Percentiles rank a stretch among this genome's conserved stretches.
Conservation (phyloP, 2,797 vertebrate species). For the Diglossa cyanea region DNA sequence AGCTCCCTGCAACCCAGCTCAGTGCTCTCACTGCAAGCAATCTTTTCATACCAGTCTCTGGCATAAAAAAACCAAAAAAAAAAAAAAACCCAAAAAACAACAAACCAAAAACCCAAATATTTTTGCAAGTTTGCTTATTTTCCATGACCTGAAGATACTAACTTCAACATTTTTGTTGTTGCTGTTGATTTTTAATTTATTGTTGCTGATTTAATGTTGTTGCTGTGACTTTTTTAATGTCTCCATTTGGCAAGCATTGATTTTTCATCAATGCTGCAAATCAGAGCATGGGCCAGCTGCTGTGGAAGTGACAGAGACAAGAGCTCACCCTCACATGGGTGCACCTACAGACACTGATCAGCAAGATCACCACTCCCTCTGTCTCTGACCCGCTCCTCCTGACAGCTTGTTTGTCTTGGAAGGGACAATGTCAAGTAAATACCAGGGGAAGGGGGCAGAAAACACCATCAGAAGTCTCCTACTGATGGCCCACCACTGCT, state of each 20-base stretch:
- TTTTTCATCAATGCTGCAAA: conserved; percentile 21
- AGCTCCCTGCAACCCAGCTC: background rate
- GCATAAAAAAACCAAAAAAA: background rate
- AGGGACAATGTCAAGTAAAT: background rate
- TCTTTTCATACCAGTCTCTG: background rate
- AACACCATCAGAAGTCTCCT: background rate
- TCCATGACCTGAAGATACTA: background rate
- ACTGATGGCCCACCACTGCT: background rate
- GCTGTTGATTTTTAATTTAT: background rate
- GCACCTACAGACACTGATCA: background rate
- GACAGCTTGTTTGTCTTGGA: background rate
- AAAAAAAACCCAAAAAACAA: background rate
- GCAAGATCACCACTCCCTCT: background rate
- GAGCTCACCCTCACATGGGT: background rate
- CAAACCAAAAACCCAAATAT: background rate
- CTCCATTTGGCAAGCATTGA: background rate
- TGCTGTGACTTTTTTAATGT: background rate
- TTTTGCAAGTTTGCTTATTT: background rate
- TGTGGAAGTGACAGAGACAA: background rate
- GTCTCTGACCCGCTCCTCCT: background rate
- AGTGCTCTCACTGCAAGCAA: background rate
- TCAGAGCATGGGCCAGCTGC: background rate
- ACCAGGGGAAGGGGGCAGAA: background rate
- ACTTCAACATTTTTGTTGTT: background rate
- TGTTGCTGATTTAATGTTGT: background rate